phyloP scores from a whole-genome alignment of 1,140 invertebrate genomes.

The Bathynomus jamesi region DNA sequence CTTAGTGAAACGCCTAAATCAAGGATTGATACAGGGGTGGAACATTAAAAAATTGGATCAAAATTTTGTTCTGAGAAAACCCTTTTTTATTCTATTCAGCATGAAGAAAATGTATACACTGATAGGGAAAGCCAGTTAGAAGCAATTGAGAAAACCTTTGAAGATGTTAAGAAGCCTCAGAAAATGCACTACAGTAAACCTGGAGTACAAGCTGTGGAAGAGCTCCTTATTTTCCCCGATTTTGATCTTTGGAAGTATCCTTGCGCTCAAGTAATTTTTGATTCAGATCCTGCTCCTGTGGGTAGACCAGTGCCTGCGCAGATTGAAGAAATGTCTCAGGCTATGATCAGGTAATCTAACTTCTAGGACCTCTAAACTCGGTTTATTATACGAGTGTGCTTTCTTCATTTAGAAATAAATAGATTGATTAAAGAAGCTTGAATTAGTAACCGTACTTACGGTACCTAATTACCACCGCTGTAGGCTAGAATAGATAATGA shows the following conservation, averaged over 20 bases:
- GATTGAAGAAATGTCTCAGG: slow-evolving; percentile 95
- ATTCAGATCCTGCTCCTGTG: slow-evolving; percentile 84
- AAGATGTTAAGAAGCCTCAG: slow-evolving; percentile 76
- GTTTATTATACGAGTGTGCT: too few relatives aligned
- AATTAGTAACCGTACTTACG: too few relatives aligned
- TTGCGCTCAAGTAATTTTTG: slow-evolving; percentile 96
- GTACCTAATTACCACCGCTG: too few relatives aligned
- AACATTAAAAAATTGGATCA: too few relatives aligned
- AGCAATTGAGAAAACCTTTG: slow-evolving; percentile 96
- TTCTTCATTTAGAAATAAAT: too few relatives aligned
- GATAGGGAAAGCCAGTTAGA: slow-evolving; percentile 94
- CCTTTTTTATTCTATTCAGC: slow-evolving; percentile 17
- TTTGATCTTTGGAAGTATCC: slow-evolving; percentile 95
- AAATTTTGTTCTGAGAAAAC: too few relatives aligned
- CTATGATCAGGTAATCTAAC: slow-evolving; percentile 80
- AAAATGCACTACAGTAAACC: slow-evolving; percentile 93
- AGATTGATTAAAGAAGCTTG: too few relatives aligned
- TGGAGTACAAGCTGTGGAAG: slow-evolving; percentile 82
- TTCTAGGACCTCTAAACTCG: too few relatives aligned
- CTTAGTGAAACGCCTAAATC: too few relatives aligned
- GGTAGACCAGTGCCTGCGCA: slow-evolving; percentile 74
- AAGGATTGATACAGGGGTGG: too few relatives aligned
- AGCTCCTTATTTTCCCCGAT: slow-evolving; percentile 85
- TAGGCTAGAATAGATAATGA: too few relatives aligned
- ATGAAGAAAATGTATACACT: slow-evolving; percentile 90